These are phyloP conservation scores for Macrosiphum euphorbiae DNA, from an alignment of 2,888 invertebrate genomes.

Conservation along the genomic window DNA sequence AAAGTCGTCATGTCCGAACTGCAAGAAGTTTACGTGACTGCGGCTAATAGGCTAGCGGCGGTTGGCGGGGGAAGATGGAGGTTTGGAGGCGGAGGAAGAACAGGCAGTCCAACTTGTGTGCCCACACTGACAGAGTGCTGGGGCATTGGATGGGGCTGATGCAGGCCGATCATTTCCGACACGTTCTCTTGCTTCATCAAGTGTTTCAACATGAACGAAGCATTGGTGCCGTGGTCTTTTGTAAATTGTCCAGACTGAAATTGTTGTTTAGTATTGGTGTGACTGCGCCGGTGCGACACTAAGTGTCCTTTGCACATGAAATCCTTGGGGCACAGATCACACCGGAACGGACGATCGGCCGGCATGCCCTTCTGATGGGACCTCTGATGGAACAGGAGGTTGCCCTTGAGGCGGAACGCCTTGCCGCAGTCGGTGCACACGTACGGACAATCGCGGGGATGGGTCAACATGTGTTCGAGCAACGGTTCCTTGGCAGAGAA, in stretches of 20 bases:
- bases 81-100: constrained; percentile 67
- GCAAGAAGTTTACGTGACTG: constrained; percentile 66
- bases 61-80: constrained; percentile 68
- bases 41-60: constrained; percentile 66
- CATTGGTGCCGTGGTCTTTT: constrained; percentile 66
- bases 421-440: constrained; percentile 74
- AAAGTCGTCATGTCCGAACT: constrained; percentile 56
- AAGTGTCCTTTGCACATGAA: constrained; percentile 91
- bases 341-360: constrained; percentile 79
- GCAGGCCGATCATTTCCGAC: constrained; percentile 66
- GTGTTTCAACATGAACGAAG: constrained; percentile 68
- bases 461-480: constrained; percentile 82
- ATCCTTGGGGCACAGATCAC: constrained; percentile 87
- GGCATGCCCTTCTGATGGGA: constrained; percentile 85
- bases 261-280: constrained; percentile 71
- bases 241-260: constrained; percentile 66
- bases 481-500: constrained; percentile 83
- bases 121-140: constrained; percentile 68
- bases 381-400: constrained; percentile 84
- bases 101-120: constrained; percentile 68
- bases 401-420: constrained; percentile 69
- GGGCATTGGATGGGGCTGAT: constrained; percentile 63
- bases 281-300: constrained; percentile 85
- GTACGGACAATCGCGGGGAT: constrained; percentile 85
- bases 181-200: constrained; percentile 68